Percentiles rank a stretch among this genome's conserved stretches.
These are phyloP conservation scores for Panagrolaimus sp. DNA, from an alignment of 1,140 invertebrate genomes.

Conservation along the genomic window DNA sequence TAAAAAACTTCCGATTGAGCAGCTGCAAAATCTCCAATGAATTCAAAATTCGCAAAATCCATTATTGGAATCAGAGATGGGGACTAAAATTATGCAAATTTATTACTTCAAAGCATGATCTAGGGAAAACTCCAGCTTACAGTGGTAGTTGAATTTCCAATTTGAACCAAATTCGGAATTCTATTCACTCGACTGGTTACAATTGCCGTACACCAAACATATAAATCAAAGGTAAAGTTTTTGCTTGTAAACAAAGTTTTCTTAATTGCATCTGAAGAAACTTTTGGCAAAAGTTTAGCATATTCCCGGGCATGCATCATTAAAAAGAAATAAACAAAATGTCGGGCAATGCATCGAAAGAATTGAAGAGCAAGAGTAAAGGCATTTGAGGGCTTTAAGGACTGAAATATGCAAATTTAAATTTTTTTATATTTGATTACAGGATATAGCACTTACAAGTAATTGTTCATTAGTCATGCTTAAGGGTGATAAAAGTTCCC, in stretches of 20 bases:
- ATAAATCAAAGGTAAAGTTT: slow-evolving; percentile 45
- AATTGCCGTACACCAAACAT: slow-evolving; percentile 44
- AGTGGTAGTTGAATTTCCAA: not conserved
- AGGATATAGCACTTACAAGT: slow-evolving; percentile 24
- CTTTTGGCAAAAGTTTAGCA: not conserved
- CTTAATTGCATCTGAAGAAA: not conserved
- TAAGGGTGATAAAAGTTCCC: slow-evolving; percentile 28
- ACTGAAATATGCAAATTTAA: slow-evolving; percentile 20
- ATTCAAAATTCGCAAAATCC: slow-evolving; percentile 44
- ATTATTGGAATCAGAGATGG: slow-evolving; percentile 40
- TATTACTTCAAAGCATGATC: not conserved
- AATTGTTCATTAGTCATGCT: slow-evolving; percentile 36
- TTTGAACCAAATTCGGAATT: slow-evolving; percentile 19
- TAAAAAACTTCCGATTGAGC: slow-evolving; percentile 29
- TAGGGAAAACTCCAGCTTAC: not conserved
- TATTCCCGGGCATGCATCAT: slow-evolving; percentile 21
- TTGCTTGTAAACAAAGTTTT: slow-evolving; percentile 38
- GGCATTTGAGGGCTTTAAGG: slow-evolving; percentile 42
- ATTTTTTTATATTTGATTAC: not conserved
- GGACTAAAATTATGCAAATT: slow-evolving; percentile 22
- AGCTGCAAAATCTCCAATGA: slow-evolving; percentile 17
- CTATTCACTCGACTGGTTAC: slow-evolving; percentile 39
- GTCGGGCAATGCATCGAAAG: slow-evolving; percentile 39
- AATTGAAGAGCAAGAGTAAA: slow-evolving; percentile 41
- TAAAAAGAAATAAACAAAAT: slow-evolving; percentile 41